Percentiles rank a stretch among this genome's conserved stretches.
Conservation (phyloP, 2,888 invertebrate species). For the Dioctria rufipes region DNA sequence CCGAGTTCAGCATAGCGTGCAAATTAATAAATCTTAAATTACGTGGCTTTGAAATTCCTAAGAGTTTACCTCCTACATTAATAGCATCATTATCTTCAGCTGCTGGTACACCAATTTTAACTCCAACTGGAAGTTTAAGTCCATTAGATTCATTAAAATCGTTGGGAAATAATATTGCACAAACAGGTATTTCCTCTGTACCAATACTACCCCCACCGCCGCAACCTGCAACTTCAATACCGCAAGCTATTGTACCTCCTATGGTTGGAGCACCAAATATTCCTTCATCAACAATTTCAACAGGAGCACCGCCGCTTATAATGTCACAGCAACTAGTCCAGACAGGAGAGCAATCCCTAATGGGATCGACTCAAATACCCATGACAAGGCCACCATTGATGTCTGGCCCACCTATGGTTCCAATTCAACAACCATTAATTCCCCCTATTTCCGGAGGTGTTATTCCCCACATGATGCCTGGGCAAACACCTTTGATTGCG, state of each 20-base stretch:
- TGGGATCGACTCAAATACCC: conserved; percentile 56
- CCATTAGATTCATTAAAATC: conserved; percentile 67
- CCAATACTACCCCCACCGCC: conserved; percentile 57
- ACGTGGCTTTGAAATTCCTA: conserved; percentile 92
- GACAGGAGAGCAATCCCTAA: conserved; percentile 60
- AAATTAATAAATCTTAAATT: conserved; percentile 95
- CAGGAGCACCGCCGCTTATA: conserved; percentile 63
- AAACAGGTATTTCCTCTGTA: conserved; percentile 41
- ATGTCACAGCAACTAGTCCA: conserved; percentile 64
- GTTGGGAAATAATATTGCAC: conserved; percentile 58
- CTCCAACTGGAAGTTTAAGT: conserved; percentile 68
- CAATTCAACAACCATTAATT: conserved; percentile 44
- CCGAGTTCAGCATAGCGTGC: conserved; percentile 98
- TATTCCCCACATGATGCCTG: conserved; percentile 57
- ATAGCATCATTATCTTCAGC: conserved; percentile 78
- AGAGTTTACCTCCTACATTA: conserved; percentile 84
- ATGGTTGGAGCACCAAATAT: conserved; percentile 51
- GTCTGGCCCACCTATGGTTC: conserved; percentile 62
- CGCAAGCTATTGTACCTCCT: conserved; percentile 52
- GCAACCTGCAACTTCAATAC: conserved; percentile 51
- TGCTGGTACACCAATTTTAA: conserved; percentile 71
- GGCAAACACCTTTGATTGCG: conserved; percentile 65
- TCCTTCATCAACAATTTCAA: conserved; percentile 58
- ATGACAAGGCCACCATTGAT: conserved; percentile 61
- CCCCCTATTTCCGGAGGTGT: conserved; percentile 13